Conservation (phyloP, 2,113 vertebrate genomes). For the Corydoras maculifer region DNA sequence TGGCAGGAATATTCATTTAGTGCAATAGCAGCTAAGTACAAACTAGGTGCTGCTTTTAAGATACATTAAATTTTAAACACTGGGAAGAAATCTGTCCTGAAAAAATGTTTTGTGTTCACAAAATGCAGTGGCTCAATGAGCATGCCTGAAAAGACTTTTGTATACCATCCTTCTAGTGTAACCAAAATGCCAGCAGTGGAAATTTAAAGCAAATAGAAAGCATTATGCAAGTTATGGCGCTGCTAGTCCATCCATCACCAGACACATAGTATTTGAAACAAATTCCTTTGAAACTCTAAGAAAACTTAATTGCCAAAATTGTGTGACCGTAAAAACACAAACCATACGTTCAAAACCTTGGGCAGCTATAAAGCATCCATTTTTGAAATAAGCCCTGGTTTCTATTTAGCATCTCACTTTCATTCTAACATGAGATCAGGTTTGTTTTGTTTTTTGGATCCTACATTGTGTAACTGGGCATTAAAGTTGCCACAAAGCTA, state of each 20-base stretch:
- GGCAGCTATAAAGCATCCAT: too few species aligned
- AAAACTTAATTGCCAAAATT: not conserved
- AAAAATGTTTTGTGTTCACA: not conserved
- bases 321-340: not conserved
- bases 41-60: not conserved
- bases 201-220: constrained; percentile 9
- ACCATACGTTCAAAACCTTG: too few species aligned
- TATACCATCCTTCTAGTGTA: not conserved
- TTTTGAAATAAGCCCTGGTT: too few species aligned
- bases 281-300: not conserved
- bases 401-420: too few species aligned
- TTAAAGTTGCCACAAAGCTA: too few species aligned
- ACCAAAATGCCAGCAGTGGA: constrained; percentile 12
- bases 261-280: constrained; percentile 2
- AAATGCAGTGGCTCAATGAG: constrained; percentile 9
- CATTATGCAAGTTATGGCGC: constrained; percentile 28
- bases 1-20: not conserved
- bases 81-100: not conserved
- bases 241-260: not conserved
- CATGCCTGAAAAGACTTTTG: constrained; percentile 7
- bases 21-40: not conserved
- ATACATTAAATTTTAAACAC: not conserved
- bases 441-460: too few species aligned
- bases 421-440: too few species aligned
- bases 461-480: too few species aligned